phyloP scores from a whole-genome alignment of 2,797 vertebrate genomes.

The Oreochromis grahami region DNA sequence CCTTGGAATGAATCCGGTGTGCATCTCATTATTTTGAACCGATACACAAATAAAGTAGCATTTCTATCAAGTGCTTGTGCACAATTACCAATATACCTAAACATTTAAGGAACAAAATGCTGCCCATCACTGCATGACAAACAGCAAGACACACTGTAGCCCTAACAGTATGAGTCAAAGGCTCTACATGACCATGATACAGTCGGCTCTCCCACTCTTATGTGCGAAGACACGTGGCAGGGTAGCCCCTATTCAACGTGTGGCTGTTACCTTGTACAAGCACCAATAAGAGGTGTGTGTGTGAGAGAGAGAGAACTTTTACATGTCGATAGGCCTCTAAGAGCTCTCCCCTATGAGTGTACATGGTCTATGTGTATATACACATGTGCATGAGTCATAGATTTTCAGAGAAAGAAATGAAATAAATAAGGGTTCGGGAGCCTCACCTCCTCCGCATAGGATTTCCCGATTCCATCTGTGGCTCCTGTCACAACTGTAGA shows the following conservation, averaged over 20 bases:
- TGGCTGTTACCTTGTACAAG: background rate
- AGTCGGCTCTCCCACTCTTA: background rate
- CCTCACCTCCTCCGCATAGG: constrained; percentile 93
- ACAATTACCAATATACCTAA: background rate
- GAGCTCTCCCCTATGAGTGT: constrained; percentile 46
- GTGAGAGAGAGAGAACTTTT: background rate
- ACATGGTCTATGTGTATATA: background rate
- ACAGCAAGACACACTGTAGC: background rate
- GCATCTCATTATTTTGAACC: background rate
- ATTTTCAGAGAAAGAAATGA: constrained; percentile 53
- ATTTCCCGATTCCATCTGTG: constrained; percentile 97
- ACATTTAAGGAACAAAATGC: background rate
- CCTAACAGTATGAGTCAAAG: constrained; percentile 11
- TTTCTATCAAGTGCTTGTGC: background rate
- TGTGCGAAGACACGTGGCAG: constrained; percentile 7
- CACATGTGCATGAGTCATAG: constrained; percentile 57
- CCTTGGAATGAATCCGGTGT: background rate
- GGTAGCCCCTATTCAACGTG: constrained; percentile 3
- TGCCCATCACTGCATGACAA: background rate
- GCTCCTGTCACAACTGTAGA: constrained; percentile 90
- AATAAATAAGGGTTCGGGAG: constrained; percentile 53
- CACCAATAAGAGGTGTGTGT: background rate
- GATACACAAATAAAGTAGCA: background rate
- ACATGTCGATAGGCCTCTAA: constrained; percentile 38
- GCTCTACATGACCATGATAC: background rate